A percentile compares a stretch with the other conserved stretches of the same genome.
Evolutionary conservation across 2,797 vertebrate genomes (phyloP).

Genomic region (Peromyscus melanophrys): DNA sequence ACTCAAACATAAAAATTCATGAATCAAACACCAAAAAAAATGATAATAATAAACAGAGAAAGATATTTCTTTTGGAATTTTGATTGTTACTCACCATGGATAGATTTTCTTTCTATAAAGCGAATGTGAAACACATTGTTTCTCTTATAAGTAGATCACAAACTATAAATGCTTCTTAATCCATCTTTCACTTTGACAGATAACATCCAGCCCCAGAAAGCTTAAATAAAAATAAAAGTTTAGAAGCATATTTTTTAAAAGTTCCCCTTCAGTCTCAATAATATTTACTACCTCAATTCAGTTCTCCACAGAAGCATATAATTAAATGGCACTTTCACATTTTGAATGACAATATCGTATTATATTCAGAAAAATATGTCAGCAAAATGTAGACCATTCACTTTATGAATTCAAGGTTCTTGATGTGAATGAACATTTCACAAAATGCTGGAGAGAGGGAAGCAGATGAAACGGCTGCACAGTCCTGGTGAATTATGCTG

Average conservation of each 20-base stretch:
- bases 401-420: slow-evolving; percentile 79
- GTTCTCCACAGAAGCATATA: slow-evolving; percentile 50
- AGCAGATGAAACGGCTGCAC: slow-evolving; percentile 82
- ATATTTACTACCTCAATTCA: slow-evolving; percentile 79
- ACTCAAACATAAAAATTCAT: not conserved
- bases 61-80: not conserved
- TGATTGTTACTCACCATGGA: not conserved
- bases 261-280: slow-evolving; percentile 65
- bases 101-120: slow-evolving; percentile 71
- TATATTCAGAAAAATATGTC: slow-evolving; percentile 83
- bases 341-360: slow-evolving; percentile 79
- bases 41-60: not conserved
- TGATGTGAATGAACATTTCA: slow-evolving; percentile 84
- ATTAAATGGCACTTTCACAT: slow-evolving; percentile 75
- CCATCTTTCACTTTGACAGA: slow-evolving; percentile 76
- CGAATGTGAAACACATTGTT: slow-evolving; percentile 32
- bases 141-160: slow-evolving; percentile 76
- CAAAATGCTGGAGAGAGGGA: slow-evolving; percentile 76
- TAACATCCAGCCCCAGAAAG: slow-evolving; percentile 37
- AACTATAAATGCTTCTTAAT: slow-evolving; percentile 76
- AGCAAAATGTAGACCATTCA: slow-evolving; percentile 82
- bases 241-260: slow-evolving; percentile 66
- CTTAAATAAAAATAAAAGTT: slow-evolving; percentile 51
- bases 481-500: slow-evolving; percentile 79
- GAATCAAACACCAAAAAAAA: not conserved